phyloP scores from a whole-genome alignment of 2,888 invertebrate genomes.

The Amiota communis region DNA sequence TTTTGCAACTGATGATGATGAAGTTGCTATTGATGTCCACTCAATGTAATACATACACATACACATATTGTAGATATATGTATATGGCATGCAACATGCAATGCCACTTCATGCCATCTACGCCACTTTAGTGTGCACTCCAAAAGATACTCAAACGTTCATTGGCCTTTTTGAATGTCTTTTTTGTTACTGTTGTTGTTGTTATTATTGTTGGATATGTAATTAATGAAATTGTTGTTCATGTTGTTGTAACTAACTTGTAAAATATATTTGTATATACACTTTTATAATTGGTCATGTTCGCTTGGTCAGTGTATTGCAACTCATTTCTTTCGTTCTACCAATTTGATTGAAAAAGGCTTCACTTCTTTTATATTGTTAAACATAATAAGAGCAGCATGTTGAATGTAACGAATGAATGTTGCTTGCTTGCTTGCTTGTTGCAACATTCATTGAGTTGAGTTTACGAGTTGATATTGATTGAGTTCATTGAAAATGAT shows the following conservation, averaged over 20 bases:
- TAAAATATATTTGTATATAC: constrained; percentile 32
- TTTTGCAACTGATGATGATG: constrained; percentile 1
- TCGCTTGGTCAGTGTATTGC: not conserved
- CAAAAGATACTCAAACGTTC: not conserved
- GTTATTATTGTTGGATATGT: not conserved
- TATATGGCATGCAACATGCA: not conserved
- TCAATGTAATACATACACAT: not conserved
- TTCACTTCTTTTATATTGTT: too few species aligned
- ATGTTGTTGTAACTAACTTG: not conserved
- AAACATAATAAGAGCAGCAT: too few species aligned
- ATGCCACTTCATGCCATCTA: not conserved
- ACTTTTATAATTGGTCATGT: constrained; percentile 42
- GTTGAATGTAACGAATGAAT: too few species aligned
- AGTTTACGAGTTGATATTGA: too few species aligned
- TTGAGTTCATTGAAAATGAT: too few species aligned
- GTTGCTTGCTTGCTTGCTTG: too few species aligned
- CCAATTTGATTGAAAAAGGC: too few species aligned
- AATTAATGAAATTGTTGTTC: not conserved
- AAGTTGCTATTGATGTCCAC: constrained; percentile 14
- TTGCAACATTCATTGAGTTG: too few species aligned
- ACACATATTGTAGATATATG: too few species aligned
- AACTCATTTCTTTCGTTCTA: too few species aligned
- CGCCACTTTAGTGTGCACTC: not conserved
- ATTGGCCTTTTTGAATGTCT: constrained; percentile 15
- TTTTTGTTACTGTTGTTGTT: not conserved